phyloP scores from a whole-genome alignment of 2,797 vertebrate genomes.

The Notamacropus eugenii region DNA sequence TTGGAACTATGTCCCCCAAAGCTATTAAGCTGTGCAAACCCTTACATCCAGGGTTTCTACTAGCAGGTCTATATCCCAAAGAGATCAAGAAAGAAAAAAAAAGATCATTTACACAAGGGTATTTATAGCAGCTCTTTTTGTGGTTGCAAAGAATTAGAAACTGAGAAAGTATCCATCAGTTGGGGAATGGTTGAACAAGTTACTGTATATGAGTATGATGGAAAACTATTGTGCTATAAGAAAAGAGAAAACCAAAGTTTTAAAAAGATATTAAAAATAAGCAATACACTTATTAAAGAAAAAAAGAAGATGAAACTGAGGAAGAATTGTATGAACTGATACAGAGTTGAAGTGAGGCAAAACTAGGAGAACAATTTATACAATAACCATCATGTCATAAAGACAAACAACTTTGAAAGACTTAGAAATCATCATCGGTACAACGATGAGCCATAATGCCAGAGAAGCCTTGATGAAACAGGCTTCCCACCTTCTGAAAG shows the following conservation, averaged over 20 bases:
- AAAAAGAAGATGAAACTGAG: not conserved
- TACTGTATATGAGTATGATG: not conserved
- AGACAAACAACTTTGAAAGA: not conserved
- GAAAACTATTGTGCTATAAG: not conserved
- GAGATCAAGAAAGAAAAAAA: not conserved
- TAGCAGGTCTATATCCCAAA: not conserved
- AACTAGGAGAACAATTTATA: not conserved
- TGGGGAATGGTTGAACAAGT: not conserved
- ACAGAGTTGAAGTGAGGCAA: not conserved
- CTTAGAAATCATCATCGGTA: not conserved
- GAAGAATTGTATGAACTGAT: not conserved
- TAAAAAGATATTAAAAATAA: not conserved
- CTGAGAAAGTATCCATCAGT: not conserved
- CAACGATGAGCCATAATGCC: not conserved
- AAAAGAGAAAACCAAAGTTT: not conserved
- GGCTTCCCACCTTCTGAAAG: not conserved
- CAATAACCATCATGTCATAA: not conserved
- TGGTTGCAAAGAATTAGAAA: not conserved
- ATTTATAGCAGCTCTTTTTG: not conserved
- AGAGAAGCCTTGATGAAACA: not conserved
- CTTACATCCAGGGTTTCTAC: not conserved
- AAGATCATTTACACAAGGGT: not conserved
- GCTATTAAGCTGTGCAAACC: not conserved
- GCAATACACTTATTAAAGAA: not conserved
- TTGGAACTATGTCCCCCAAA: not conserved